Conservation (phyloP, 2,888 invertebrate genomes). For the Scaptodrosophila latifasciaeformis region DNA sequence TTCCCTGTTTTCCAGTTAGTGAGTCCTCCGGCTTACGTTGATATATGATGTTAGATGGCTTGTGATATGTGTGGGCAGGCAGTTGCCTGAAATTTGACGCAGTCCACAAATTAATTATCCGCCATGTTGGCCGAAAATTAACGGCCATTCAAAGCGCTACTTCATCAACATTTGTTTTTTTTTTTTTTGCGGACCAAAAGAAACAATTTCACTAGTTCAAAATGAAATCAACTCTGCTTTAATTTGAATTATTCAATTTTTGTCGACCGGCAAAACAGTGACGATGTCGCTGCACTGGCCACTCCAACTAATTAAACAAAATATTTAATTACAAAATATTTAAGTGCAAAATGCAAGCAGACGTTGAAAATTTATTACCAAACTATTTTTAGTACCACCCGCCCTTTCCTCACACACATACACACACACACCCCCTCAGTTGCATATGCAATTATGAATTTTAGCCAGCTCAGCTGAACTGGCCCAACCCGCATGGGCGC, state of each 20-base stretch:
- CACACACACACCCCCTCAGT: conserved; percentile 19
- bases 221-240: no score
- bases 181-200: no score
- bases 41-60: neutral
- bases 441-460: neutral
- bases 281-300: conserved; percentile 10
- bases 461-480: conserved; percentile 44
- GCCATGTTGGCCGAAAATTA: neutral
- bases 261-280: conserved; percentile 13
- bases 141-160: no score
- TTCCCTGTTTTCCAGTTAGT: neutral
- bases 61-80: conserved; percentile 39
- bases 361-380: conserved; percentile 58
- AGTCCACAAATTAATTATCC: conserved; percentile 42
- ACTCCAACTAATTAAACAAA: conserved; percentile 63
- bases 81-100: conserved; percentile 25
- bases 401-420: conserved; percentile 22
- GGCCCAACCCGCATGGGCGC: conserved; percentile 28
- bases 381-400: conserved; percentile 59
- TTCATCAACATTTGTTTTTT: no score
- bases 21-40: no score
- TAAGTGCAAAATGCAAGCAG: conserved; percentile 54
- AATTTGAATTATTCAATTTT: no score
- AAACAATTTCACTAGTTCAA: no score
- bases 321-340: conserved; percentile 67